Evolutionary conservation across 2,797 vertebrate species (phyloP).

Genomic region (Echiichthys vipera): DNA sequence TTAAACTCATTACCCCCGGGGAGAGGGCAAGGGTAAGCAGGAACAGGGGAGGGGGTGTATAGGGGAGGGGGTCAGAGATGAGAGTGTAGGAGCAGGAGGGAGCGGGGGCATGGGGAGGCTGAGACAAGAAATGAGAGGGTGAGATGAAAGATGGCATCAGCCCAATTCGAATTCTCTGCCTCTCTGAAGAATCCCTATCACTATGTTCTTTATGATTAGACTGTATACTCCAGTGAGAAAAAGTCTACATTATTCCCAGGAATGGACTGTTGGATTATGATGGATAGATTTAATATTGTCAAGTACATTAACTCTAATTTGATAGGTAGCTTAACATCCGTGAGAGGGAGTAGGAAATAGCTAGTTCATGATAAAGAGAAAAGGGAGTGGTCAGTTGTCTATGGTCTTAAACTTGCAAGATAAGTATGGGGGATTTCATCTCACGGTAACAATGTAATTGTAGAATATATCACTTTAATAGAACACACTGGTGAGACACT

Average conservation of each 20-base stretch:
- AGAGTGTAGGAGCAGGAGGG: slow-evolving; percentile 1
- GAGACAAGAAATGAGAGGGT: slow-evolving; percentile 1
- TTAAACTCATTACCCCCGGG: slow-evolving; percentile 62
- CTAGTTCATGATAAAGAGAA: not conserved
- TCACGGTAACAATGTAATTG: not conserved
- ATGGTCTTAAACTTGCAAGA: not conserved
- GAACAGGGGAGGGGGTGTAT: too few species aligned
- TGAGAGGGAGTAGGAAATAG: not conserved
- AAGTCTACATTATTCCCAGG: not conserved
- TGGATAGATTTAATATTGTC: not conserved
- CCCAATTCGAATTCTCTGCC: not conserved
- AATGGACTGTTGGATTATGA: not conserved
- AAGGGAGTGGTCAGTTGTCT: not conserved
- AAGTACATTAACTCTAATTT: not conserved
- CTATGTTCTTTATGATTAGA: not conserved
- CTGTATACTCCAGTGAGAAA: not conserved
- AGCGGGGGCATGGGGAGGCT: not conserved
- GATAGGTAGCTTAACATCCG: not conserved
- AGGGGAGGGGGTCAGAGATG: slow-evolving; percentile 30
- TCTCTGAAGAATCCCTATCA: not conserved
- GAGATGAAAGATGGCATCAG: slow-evolving; percentile 12
- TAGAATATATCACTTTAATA: not conserved
- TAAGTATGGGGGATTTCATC: not conserved
- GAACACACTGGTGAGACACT: not conserved
- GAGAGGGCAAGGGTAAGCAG: slow-evolving; percentile 30